These are phyloP conservation scores for Aphaenogaster floridana DNA, from an alignment of 1,140 invertebrate species.

Conservation along the genomic window DNA sequence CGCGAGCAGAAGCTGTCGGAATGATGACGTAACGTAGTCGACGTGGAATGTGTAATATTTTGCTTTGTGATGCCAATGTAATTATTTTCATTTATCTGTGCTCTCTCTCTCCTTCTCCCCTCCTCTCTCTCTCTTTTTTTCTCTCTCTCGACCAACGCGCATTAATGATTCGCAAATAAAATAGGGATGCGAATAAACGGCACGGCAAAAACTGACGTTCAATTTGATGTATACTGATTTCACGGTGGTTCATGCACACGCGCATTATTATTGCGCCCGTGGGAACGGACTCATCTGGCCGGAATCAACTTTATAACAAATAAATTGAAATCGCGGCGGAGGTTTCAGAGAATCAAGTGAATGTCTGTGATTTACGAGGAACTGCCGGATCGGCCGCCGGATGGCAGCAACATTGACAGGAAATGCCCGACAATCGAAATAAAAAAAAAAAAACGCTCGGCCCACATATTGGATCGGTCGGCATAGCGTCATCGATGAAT, in stretches of 20 bases:
- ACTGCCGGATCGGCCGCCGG: conserved; percentile 10
- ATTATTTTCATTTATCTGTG: conserved; percentile 39
- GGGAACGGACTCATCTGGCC: conserved; percentile 53
- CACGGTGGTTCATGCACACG: conserved; percentile 7
- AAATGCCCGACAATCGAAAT: conserved; percentile 56
- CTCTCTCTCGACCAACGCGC: neutral
- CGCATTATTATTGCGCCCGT: conserved; percentile 57
- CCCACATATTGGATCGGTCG: conserved; percentile 19
- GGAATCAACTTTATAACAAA: conserved; percentile 70
- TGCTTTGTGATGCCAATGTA: conserved; percentile 10
- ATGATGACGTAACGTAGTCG: neutral
- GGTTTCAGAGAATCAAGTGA: conserved; percentile 59
- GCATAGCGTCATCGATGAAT: neutral
- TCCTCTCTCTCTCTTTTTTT: neutral
- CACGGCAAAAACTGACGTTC: conserved; percentile 32
- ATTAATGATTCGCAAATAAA: conserved; percentile 56
- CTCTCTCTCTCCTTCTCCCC: neutral
- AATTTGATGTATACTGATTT: conserved; percentile 52
- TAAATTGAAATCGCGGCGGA: conserved; percentile 70
- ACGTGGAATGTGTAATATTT: conserved; percentile 1
- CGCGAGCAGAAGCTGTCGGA: neutral
- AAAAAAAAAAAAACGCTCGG: neutral
- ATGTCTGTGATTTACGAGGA: conserved; percentile 62
- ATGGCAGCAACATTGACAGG: conserved; percentile 59
- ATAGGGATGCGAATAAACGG: conserved; percentile 34